Base-by-base conservation (phyloP, 2,797 vertebrate species). In the Rhyacichthys aspro region DNA sequence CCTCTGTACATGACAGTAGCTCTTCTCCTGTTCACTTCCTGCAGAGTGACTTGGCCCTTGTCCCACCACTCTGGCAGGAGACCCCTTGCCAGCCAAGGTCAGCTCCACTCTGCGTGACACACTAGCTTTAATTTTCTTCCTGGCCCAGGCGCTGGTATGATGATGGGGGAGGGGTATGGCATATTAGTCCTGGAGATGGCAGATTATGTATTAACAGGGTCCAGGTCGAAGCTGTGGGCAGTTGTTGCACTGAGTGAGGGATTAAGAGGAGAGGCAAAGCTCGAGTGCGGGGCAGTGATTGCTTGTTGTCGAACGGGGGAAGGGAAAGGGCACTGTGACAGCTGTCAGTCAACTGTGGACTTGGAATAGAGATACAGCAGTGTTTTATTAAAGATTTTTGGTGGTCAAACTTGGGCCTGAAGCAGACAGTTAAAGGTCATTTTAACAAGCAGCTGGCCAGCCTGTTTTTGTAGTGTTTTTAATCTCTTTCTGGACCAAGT, bases 181-280 rank as follows among this genome's bases (percentile, higher is more conserved):
- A 67, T 80, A 62, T 79, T 82, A 72, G 58, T 71, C 77, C 61
- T 86, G 67, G 81, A 83, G 77, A 89, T 83, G 70, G 65, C 65
- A 81, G 86, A 86, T 90, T 88, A 86, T 87, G 69, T 80, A 76
- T 88, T 82, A 83, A 81, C 52, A 5, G 71, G 72, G 70, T 69
- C 54, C 70, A 66, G 79, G 75, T 79, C 81, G 81, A 74, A 76
- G 55, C 78, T 64, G 59, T 59, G 61, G 55, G 72, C 80, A 63
- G 83, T 82, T 73, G 70, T 85, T 84, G 62, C 55, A 63, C 55
- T 52, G 74, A 75, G 81, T 70, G 67, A 74, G 70, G 73, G 85
- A 87, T 86, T 85, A 83, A 70, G 38, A 12, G 12, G 55, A 23
- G 57, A 34, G 59, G 18, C 12, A 58, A 41, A 11, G 37, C 55